phyloP scores from a whole-genome alignment of 2,113 vertebrate species.

The Colistium nudipinnis region DNA sequence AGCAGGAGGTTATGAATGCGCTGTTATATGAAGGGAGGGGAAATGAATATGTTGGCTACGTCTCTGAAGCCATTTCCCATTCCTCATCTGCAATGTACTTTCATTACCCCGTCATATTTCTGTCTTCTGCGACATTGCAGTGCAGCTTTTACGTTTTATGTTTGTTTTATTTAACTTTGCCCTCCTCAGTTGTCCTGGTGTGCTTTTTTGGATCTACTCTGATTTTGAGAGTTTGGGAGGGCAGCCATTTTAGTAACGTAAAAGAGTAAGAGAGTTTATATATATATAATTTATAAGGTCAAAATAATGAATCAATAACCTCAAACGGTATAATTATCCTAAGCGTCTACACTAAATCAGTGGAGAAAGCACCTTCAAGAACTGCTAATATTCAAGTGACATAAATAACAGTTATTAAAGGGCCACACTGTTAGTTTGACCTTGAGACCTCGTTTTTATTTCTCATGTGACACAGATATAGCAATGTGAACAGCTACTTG shows the following conservation, averaged over 20 bases:
- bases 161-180: not conserved
- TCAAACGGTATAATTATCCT: slow-evolving; percentile 6
- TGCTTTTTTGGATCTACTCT: not conserved
- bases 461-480: not conserved
- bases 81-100: slow-evolving; percentile 37
- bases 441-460: slow-evolving; percentile 21
- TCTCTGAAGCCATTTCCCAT: slow-evolving; percentile 54
- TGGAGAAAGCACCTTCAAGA: not conserved
- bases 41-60: slow-evolving; percentile 62
- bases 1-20: slow-evolving; percentile 56
- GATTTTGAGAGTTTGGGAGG: not conserved
- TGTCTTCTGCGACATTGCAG: slow-evolving; percentile 20
- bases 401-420: not conserved
- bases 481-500: not conserved
- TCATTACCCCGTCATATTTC: slow-evolving; percentile 31
- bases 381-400: not conserved
- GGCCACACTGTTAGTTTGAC: slow-evolving; percentile 23
- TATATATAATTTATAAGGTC: too few species aligned
- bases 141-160: not conserved
- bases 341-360: not conserved
- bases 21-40: slow-evolving; percentile 46
- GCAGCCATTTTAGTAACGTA: not conserved
- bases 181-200: not conserved
- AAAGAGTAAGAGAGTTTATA: not conserved
- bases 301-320: too few species aligned